A percentile compares a stretch with the other conserved stretches of the same genome.
Evolutionary conservation across 2,888 invertebrate species (phyloP).

Genomic region (Tetheella fluctuosa): DNA sequence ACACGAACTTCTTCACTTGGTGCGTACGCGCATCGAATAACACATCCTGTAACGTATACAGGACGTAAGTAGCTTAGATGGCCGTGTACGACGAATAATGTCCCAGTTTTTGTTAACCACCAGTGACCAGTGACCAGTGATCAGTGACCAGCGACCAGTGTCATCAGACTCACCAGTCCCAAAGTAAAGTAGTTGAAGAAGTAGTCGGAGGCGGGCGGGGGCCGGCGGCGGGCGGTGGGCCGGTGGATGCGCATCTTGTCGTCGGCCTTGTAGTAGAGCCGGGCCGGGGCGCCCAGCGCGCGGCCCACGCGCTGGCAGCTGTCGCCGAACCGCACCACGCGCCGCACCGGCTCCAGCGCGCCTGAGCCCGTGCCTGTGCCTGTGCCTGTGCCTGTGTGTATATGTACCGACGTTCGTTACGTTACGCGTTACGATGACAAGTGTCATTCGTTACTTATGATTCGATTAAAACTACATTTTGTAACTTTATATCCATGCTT

Average conservation of each 20-base stretch:
- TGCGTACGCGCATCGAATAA: slow-evolving; percentile 98
- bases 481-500: too few relatives aligned
- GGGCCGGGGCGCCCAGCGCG: slow-evolving; percentile 95
- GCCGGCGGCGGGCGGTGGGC: slow-evolving; percentile 90
- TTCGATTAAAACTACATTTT: too few relatives aligned
- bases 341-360: slow-evolving; percentile 63
- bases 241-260: slow-evolving; percentile 99
- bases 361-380: too few relatives aligned
- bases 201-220: slow-evolving; percentile 95
- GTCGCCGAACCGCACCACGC: slow-evolving; percentile 92
- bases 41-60: slow-evolving; percentile 88
- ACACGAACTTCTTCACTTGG: slow-evolving; percentile 96
- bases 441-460: too few relatives aligned
- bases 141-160: too few relatives aligned
- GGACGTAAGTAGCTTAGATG: too few relatives aligned
- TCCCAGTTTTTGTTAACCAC: too few relatives aligned
- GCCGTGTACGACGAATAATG: too few relatives aligned
- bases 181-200: slow-evolving; percentile 99
- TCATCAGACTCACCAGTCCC: slow-evolving; percentile 94
- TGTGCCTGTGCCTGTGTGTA: too few relatives aligned
- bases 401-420: too few relatives aligned
- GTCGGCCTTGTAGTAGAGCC: slow-evolving; percentile 98
- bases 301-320: slow-evolving; percentile 95
- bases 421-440: too few relatives aligned
- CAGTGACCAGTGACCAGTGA: too few relatives aligned